Conservation (phyloP, 35 echinoderm and acorn worm genomes). For the Ophioderma brevispina region DNA sequence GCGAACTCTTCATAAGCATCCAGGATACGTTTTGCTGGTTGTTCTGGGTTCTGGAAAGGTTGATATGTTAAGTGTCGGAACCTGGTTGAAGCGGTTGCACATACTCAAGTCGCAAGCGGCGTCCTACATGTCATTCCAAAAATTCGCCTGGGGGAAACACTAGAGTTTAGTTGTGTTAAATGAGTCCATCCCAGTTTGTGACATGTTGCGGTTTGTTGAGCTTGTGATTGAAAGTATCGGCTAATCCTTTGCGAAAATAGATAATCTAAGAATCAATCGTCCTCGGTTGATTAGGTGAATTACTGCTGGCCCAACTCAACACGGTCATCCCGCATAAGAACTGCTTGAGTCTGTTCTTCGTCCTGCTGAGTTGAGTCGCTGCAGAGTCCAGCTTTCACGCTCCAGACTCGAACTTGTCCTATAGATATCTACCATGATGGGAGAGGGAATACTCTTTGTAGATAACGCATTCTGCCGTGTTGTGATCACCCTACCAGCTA, state of each 20-base stretch:
- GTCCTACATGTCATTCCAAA: not conserved
- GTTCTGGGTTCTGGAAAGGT: not conserved
- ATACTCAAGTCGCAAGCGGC: not conserved
- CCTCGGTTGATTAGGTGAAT: constrained; percentile 39
- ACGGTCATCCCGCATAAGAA: constrained; percentile 45
- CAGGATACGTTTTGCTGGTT: not conserved
- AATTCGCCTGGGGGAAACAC: not conserved
- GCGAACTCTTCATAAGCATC: not conserved
- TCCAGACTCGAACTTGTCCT: constrained; percentile 87
- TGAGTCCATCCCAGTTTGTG: not conserved
- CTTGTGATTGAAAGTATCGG: constrained; percentile 31
- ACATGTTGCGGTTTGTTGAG: not conserved
- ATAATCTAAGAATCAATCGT: constrained; percentile 90
- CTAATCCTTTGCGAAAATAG: constrained; percentile 90
- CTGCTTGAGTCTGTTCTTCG: constrained; percentile 54
- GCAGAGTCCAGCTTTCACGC: constrained; percentile 84
- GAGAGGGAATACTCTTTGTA: too few species aligned
- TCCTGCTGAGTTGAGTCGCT: constrained; percentile 82
- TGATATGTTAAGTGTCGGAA: not conserved
- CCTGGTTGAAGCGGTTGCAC: not conserved
- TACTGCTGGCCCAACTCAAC: constrained; percentile 16
- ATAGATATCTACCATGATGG: constrained; percentile 86
- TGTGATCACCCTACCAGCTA: too few species aligned
- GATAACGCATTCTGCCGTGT: too few species aligned
- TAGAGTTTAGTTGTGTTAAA: not conserved